Evolutionary conservation across 2,888 invertebrate genomes (phyloP).

Genomic region (Apotomis capreana): DNA sequence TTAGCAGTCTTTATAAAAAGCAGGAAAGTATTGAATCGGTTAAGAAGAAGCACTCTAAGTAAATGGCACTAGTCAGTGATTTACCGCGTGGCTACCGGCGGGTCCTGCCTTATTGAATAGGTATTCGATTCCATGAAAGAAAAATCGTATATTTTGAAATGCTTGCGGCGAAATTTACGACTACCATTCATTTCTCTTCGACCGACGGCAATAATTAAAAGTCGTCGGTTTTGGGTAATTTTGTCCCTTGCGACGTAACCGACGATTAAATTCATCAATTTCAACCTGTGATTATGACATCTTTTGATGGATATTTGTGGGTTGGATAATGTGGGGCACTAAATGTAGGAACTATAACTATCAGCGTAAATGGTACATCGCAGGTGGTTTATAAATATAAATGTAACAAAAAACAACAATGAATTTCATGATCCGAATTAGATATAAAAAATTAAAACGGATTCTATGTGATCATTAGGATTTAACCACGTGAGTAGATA

Average conservation of each 20-base stretch:
- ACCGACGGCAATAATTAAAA: slow-evolving; percentile 77
- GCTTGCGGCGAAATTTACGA: slow-evolving; percentile 70
- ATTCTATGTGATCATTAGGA: neutral
- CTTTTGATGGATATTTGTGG: neutral
- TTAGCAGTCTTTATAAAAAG: slow-evolving; percentile 20
- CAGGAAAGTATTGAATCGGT: slow-evolving; percentile 34
- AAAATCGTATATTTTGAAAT: slow-evolving; percentile 78
- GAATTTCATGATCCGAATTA: too few relatives aligned
- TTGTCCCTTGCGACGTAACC: slow-evolving; percentile 28
- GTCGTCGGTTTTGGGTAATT: slow-evolving; percentile 48
- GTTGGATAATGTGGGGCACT: neutral
- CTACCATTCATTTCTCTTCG: slow-evolving; percentile 67
- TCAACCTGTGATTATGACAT: neutral
- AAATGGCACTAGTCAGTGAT: slow-evolving; percentile 66
- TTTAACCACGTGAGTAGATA: neutral
- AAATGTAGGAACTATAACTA: too few relatives aligned
- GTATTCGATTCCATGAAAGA: slow-evolving; percentile 70
- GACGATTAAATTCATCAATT: neutral
- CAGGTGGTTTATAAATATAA: too few relatives aligned
- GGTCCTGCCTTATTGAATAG: slow-evolving; percentile 72
- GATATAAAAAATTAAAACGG: too few relatives aligned
- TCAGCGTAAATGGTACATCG: too few relatives aligned
- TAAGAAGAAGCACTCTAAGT: slow-evolving; percentile 60
- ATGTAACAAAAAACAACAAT: too few relatives aligned
- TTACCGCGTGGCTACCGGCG: slow-evolving; percentile 65